Evolutionary conservation across 1,140 invertebrate genomes (phyloP).

Genomic region (Lutraria rhynchaena): DNA sequence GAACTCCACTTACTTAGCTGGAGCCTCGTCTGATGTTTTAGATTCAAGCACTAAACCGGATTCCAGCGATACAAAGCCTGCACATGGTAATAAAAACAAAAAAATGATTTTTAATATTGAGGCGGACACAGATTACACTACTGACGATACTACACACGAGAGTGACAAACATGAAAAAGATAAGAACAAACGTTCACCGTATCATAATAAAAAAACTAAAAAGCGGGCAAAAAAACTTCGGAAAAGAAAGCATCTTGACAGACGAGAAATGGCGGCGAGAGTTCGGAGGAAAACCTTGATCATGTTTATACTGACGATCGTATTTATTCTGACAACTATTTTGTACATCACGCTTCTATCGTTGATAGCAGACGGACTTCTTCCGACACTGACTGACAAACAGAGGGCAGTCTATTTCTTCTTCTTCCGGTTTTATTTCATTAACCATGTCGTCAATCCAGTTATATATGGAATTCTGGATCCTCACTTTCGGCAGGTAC

Average conservation of each 20-base stretch:
- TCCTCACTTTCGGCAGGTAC: slow-evolving; percentile 1
- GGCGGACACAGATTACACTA: too few species aligned
- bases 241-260: neutral
- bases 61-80: too few species aligned
- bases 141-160: too few species aligned
- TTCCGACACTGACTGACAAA: neutral
- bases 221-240: neutral
- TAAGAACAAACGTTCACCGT: neutral
- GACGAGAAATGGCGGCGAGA: neutral
- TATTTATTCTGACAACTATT: slow-evolving; percentile 38
- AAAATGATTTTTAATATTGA: too few species aligned
- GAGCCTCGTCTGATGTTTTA: too few species aligned
- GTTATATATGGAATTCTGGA: slow-evolving; percentile 31
- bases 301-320: slow-evolving; percentile 33
- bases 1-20: too few species aligned
- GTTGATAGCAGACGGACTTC: slow-evolving; percentile 12
- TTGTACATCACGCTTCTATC: slow-evolving; percentile 12
- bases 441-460: slow-evolving; percentile 46
- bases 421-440: slow-evolving; percentile 35
- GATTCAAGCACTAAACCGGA: too few species aligned
- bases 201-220: neutral
- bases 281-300: slow-evolving; percentile 28
- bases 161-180: too few species aligned
- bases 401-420: slow-evolving; percentile 40
- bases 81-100: too few species aligned